Evolutionary conservation across 2,113 vertebrate genomes (phyloP).

Genomic region (Daubentonia madagascariensis): DNA sequence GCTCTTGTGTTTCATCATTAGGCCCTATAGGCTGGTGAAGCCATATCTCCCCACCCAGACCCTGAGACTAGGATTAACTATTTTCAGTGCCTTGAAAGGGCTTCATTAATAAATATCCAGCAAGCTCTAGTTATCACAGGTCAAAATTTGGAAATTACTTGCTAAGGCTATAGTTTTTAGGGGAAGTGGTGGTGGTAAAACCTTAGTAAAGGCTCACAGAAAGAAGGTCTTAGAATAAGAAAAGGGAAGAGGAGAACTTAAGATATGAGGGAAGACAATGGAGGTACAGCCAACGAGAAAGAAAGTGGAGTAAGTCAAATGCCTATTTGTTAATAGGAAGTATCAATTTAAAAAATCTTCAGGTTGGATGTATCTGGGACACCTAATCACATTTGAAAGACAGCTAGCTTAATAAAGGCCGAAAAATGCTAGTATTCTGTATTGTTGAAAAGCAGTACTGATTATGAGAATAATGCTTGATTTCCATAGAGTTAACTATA

Average conservation of each 20-base stretch:
- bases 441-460: background rate
- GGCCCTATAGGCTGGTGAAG: background rate
- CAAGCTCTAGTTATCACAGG: background rate
- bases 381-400: background rate
- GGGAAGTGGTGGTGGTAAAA: background rate
- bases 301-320: background rate
- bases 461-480: background rate
- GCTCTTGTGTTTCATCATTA: background rate
- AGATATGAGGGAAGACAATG: background rate
- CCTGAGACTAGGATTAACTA: background rate
- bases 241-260: background rate
- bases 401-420: background rate
- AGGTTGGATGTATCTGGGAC: background rate
- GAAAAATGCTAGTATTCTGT: background rate
- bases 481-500: background rate
- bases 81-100: background rate
- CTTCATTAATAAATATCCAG: slow-evolving; percentile 18
- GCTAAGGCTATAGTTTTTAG: background rate
- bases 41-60: background rate
- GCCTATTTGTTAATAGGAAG: background rate
- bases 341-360: background rate
- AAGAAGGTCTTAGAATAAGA: background rate
- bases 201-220: background rate
- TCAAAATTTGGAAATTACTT: background rate
- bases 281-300: background rate